These are phyloP conservation scores for Carcina quercana DNA, from an alignment of 2,888 invertebrate species.

Conservation along the genomic window DNA sequence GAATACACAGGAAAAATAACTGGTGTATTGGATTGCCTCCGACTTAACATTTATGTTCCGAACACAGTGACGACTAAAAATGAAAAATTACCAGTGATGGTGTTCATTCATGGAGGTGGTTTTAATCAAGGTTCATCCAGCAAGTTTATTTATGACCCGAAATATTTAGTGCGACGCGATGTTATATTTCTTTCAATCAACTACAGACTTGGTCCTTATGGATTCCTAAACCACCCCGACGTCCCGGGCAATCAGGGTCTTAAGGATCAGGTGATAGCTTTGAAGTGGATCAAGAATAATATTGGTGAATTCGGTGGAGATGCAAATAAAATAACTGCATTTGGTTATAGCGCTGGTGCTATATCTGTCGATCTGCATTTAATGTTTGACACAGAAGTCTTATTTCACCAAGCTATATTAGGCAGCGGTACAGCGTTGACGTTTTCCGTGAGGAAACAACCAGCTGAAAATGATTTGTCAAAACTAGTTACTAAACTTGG, in stretches of 20 bases:
- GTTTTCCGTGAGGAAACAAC: too few species aligned
- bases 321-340: constrained; percentile 31
- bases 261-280: constrained; percentile 37
- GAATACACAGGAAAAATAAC: constrained; percentile 20
- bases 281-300: constrained; percentile 41
- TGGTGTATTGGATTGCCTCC: constrained; percentile 70
- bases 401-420: constrained; percentile 27
- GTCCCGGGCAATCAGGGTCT: constrained; percentile 47
- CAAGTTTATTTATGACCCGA: constrained; percentile 26
- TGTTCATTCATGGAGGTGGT: constrained; percentile 43
- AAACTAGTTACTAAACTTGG: too few species aligned
- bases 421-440: constrained; percentile 22
- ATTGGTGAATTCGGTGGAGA: constrained; percentile 45
- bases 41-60: constrained; percentile 76
- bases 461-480: too few species aligned
- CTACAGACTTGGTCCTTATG: constrained; percentile 44
- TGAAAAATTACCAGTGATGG: constrained; percentile 34
- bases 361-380: constrained; percentile 36
- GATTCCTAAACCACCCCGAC: constrained; percentile 38
- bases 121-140: constrained; percentile 28
- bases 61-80: constrained; percentile 20
- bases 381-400: constrained; percentile 18
- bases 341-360: constrained; percentile 42
- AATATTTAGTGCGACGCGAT: constrained; percentile 31
- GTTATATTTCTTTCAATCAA: constrained; percentile 33